These are phyloP conservation scores for Nasonia giraulti DNA, from an alignment of 1,140 invertebrate species.

Conservation along the genomic window DNA sequence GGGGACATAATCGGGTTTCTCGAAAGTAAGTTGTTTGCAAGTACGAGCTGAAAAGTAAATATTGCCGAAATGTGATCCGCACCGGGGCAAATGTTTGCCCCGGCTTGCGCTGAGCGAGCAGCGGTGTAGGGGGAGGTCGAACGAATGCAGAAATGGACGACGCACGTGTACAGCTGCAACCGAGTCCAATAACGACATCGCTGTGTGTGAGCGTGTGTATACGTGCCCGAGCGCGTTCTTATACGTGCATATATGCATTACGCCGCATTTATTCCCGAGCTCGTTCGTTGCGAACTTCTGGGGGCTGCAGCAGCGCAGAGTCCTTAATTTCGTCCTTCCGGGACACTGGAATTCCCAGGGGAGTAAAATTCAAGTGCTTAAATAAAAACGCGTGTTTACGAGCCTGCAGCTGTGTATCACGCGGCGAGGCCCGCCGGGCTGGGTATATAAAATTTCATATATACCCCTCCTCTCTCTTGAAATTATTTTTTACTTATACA, in stretches of 20 bases:
- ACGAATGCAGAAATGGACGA: background rate
- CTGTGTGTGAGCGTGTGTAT: background rate
- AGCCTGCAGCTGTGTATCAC: background rate
- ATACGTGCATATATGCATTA: background rate
- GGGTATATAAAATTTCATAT: background rate
- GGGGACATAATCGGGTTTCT: constrained; percentile 62
- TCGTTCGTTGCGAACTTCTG: constrained; percentile 9
- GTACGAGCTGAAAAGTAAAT: constrained; percentile 66
- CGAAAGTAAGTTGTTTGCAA: constrained; percentile 63
- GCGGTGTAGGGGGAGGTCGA: background rate
- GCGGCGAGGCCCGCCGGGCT: background rate
- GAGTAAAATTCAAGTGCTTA: constrained; percentile 18
- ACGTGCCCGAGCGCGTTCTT: background rate
- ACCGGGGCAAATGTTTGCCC: constrained; percentile 66
- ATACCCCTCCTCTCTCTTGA: background rate
- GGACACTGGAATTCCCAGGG: background rate
- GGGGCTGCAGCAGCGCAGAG: background rate
- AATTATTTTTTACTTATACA: background rate
- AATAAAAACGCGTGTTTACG: constrained; percentile 16
- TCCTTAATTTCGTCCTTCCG: constrained; percentile 1
- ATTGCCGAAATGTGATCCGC: constrained; percentile 61
- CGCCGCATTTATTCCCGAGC: constrained; percentile 17
- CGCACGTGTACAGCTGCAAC: background rate
- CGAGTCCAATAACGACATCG: background rate
- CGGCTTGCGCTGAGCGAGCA: background rate